phyloP scores from a whole-genome alignment of 2,888 invertebrate genomes.

The Herminia tarsipennalis region DNA sequence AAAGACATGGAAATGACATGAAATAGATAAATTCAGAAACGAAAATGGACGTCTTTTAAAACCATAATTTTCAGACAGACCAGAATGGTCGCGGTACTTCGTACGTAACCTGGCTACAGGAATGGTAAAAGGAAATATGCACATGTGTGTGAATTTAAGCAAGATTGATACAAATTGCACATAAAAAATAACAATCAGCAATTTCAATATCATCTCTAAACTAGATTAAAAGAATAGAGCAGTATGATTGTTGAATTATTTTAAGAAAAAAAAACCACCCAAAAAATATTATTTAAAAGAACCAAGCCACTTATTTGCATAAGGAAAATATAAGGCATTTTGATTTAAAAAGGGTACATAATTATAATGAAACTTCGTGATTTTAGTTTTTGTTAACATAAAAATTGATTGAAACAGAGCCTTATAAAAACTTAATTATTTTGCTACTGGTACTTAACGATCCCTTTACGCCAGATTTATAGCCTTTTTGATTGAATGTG shows the following conservation, averaged over 20 bases:
- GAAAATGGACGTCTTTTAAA: too few relatives aligned
- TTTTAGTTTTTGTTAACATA: conserved; percentile 37
- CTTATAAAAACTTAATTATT: conserved; percentile 43
- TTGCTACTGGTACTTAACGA: conserved; percentile 34
- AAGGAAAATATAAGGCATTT: conserved; percentile 2
- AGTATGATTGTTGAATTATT: not conserved
- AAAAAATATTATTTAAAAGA: not conserved
- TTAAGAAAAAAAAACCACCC: not conserved
- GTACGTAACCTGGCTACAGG: too few relatives aligned
- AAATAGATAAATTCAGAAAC: too few relatives aligned
- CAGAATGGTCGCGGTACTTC: too few relatives aligned
- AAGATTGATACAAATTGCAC: too few relatives aligned
- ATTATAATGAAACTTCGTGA: not conserved
- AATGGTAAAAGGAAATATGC: too few relatives aligned
- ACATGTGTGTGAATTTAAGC: too few relatives aligned
- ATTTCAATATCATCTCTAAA: not conserved
- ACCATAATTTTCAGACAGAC: too few relatives aligned
- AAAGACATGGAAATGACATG: too few relatives aligned
- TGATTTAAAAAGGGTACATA: not conserved
- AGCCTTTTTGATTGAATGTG: conserved; percentile 23
- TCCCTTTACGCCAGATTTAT: conserved; percentile 21
- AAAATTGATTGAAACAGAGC: conserved; percentile 39
- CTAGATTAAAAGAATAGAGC: too few relatives aligned
- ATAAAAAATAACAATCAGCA: too few relatives aligned
- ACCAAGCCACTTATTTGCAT: not conserved